Percentiles rank a stretch among this genome's conserved stretches.
phyloP scores from a whole-genome alignment of 2,113 vertebrate species.

The Crocuta crocuta region DNA sequence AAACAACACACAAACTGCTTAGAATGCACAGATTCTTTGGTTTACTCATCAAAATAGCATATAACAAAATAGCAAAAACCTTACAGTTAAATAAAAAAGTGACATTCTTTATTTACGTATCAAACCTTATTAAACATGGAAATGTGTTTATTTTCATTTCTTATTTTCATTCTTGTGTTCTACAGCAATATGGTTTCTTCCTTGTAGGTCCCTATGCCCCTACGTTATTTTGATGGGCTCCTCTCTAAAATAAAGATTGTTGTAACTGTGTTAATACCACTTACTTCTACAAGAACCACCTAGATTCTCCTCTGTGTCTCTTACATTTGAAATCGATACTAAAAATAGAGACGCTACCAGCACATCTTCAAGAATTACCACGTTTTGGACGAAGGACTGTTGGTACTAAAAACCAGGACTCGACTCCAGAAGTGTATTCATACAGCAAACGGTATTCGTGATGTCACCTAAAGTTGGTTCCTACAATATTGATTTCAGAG shows the following conservation, averaged over 20 bases:
- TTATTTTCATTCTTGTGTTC: slow-evolving; percentile 48
- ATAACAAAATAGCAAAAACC: slow-evolving; percentile 82
- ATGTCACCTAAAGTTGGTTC: neutral
- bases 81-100: slow-evolving; percentile 86
- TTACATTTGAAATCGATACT: neutral
- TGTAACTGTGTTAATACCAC: neutral
- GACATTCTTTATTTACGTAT: slow-evolving; percentile 80
- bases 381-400: neutral
- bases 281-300: slow-evolving; percentile 46
- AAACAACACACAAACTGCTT: slow-evolving; percentile 61
- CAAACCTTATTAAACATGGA: slow-evolving; percentile 77
- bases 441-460: neutral
- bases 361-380: slow-evolving; percentile 45
- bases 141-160: slow-evolving; percentile 74
- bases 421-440: neutral
- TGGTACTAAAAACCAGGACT: neutral
- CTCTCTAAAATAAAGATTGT: neutral
- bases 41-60: slow-evolving; percentile 85
- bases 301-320: slow-evolving; percentile 44
- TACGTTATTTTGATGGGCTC: slow-evolving; percentile 25
- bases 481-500: neutral
- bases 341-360: slow-evolving; percentile 40
- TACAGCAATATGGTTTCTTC: neutral
- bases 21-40: slow-evolving; percentile 84
- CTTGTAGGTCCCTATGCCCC: neutral